Base-by-base conservation (phyloP, 2,888 invertebrate species). In the Sussaba pulchella region DNA sequence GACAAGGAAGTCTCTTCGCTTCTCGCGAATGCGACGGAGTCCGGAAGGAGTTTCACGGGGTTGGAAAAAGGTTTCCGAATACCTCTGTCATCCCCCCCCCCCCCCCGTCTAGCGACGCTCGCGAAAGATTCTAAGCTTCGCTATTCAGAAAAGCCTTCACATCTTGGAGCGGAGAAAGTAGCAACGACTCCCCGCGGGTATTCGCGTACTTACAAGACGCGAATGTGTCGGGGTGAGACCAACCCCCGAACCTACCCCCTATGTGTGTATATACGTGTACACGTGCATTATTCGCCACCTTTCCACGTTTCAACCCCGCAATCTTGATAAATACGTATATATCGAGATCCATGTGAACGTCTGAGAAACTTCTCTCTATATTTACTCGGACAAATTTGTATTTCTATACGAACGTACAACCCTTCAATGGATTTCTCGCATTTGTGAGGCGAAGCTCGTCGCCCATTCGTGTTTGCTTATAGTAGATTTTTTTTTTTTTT, bases 91-190 rank as follows among this genome's bases (percentile, higher is more conserved):
- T 36, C 70, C 71, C 71, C 45, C 71, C 12, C 47, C 61, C 59
- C 43, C 66, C 61, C 21, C 57, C 61, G 31, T 2, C 43, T 79
- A 54, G 63, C 70, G 50, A 70, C 78, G 57, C 45, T 82, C 79
- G 72, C 66, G 71, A 81, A 85, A 86, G 83, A 86, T 87, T 87
- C 87, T 88, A 82, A 85, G 87, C 78, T n/a, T 79, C 76, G 84
- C 73, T 84, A 85, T 85, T 88, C 86, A 83, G 76, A 39, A 31
- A 6, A n/a, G 70, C 69, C 77, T 80, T 39, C 73, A 26, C 57
- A 47, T 36, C 73, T 81, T 80, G 84, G 82, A 81, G 84, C 85
- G 81, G 81, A 84, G 86, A 84, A 5, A 6, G 31, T 31, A 6
- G 85, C 83, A 78, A 72, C 14, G 75, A 81, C 84, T 82, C 82